These are phyloP conservation scores for Poecilia latipinna DNA, from an alignment of 2,113 vertebrate species.

Conservation along the genomic window DNA sequence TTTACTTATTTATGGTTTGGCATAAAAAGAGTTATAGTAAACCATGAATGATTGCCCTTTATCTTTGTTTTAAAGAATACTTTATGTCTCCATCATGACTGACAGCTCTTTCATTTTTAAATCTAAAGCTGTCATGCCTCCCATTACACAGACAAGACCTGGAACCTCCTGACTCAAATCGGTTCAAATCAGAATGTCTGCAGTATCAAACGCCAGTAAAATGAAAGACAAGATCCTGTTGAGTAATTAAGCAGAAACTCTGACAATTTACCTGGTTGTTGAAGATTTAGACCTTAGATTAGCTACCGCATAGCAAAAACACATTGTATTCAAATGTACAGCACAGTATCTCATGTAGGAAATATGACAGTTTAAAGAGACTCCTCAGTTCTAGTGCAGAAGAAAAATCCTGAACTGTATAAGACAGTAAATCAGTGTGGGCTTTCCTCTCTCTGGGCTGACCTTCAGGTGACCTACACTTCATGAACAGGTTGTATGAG, in stretches of 20 bases:
- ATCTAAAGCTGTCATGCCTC: not conserved
- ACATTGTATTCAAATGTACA: not conserved
- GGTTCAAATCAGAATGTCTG: not conserved
- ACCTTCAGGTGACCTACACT: no score
- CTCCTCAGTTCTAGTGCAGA: no score
- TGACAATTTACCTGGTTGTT: not conserved
- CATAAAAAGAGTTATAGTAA: not conserved
- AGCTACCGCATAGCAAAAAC: no score
- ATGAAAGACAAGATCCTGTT: not conserved
- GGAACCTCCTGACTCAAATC: not conserved
- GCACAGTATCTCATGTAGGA: not conserved
- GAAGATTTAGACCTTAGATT: not conserved
- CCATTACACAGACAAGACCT: not conserved
- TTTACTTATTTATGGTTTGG: slow-evolving; percentile 4
- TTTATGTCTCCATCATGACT: not conserved
- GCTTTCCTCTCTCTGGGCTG: no score
- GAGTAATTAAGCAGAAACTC: not conserved
- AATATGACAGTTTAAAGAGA: not conserved
- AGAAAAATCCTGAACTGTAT: no score
- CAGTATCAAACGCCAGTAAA: not conserved
- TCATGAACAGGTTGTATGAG: no score
- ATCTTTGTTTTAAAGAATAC: not conserved
- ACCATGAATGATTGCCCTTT: not conserved
- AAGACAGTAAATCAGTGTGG: no score
- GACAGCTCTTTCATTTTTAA: not conserved